These are phyloP conservation scores for Tanypteryx hageni DNA, from an alignment of 2,888 invertebrate genomes.

Conservation along the genomic window DNA sequence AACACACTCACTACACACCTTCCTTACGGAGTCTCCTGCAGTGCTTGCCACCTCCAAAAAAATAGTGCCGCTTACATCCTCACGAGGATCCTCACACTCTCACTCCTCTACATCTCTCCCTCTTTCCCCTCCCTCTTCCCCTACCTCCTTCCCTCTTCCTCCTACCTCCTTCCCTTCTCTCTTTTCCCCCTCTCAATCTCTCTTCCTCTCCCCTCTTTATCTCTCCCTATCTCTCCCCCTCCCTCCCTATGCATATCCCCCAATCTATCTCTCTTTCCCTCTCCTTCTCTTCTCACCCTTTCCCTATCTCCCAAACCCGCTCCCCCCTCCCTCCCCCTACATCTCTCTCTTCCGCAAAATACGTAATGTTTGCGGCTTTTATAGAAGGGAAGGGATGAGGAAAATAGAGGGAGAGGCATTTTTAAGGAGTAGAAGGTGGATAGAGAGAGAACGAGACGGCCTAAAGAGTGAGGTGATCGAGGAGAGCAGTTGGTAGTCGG, in stretches of 20 bases:
- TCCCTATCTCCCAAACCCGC: not conserved
- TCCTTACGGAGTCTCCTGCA: too few species aligned
- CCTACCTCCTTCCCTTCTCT: not conserved
- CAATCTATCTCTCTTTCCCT: too few species aligned
- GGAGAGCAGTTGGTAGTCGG: slow-evolving; percentile 9
- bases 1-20: not conserved
- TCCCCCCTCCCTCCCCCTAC: not conserved
- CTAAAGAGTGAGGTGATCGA: slow-evolving; percentile 31
- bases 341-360: not conserved
- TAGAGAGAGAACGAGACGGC: not conserved
- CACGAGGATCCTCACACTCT: not conserved
- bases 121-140: not conserved
- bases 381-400: not conserved
- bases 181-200: not conserved
- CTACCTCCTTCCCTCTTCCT: too few species aligned
- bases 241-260: too few species aligned
- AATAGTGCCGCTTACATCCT: too few species aligned
- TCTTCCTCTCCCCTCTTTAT: too few species aligned
- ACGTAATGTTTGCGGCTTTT: slow-evolving; percentile 41
- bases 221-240: too few species aligned
- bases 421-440: not conserved
- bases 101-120: not conserved
- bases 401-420: not conserved
- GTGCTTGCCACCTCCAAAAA: too few species aligned
- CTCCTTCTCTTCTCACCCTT: not conserved